A percentile compares a stretch with the other conserved stretches of the same genome.
Conservation (phyloP, 2,113 vertebrate species). For the Menidia beryllina region DNA sequence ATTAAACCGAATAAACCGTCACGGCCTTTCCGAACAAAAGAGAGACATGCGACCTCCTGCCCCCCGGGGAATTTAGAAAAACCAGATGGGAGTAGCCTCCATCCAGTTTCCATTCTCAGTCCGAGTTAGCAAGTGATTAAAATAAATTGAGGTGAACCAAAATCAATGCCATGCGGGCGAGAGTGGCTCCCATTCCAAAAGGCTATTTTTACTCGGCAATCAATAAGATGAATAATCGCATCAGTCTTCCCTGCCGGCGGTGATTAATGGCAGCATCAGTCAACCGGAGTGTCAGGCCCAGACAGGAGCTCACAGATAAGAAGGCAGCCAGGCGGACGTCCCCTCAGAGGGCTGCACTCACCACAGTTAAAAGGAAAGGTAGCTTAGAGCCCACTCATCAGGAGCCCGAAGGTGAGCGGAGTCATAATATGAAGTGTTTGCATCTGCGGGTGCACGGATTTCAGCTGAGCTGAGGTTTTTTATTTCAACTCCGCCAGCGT, state of each 20-base stretch:
- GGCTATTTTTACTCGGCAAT: slow-evolving; percentile 73
- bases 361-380: slow-evolving; percentile 61
- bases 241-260: slow-evolving; percentile 71
- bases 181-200: slow-evolving; percentile 69
- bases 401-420: slow-evolving; percentile 48
- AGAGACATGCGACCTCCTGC: slow-evolving; percentile 17
- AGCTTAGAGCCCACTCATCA: slow-evolving; percentile 53
- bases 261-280: slow-evolving; percentile 82
- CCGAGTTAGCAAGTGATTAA: slow-evolving; percentile 78
- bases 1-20: slow-evolving; percentile 21
- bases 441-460: slow-evolving; percentile 9
- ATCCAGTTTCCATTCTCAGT: slow-evolving; percentile 52
- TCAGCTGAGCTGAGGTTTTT: slow-evolving; percentile 34
- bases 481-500: slow-evolving; percentile 33
- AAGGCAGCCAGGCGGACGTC: slow-evolving; percentile 46
- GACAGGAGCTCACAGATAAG: slow-evolving; percentile 72
- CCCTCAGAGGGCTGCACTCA: slow-evolving; percentile 44
- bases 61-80: slow-evolving; percentile 26
- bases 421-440: slow-evolving; percentile 43
- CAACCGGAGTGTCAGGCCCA: slow-evolving; percentile 65
- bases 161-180: slow-evolving; percentile 77
- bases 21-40: slow-evolving; percentile 16
- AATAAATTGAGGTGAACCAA: slow-evolving; percentile 80
- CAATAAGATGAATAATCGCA: slow-evolving; percentile 85
- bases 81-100: slow-evolving; percentile 35